Percentiles rank a stretch among this genome's conserved stretches.
Evolutionary conservation across 2,888 invertebrate species (phyloP).

Genomic region (Nezara viridula): DNA sequence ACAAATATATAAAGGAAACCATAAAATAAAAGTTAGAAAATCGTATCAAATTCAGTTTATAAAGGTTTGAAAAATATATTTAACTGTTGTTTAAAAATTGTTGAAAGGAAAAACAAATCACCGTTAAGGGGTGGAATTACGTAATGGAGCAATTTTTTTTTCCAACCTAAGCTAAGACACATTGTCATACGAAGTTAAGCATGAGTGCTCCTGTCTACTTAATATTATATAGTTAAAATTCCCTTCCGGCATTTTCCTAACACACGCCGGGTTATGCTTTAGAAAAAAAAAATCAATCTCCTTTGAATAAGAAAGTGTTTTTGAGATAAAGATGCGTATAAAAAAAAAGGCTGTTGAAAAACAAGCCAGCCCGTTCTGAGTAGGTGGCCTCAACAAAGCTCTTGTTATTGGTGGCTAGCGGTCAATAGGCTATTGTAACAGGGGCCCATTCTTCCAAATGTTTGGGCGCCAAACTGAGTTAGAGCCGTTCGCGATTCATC

Average conservation of each 20-base stretch:
- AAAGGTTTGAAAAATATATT: too few relatives aligned
- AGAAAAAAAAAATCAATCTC: slow-evolving; percentile 41
- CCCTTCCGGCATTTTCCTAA: slow-evolving; percentile 48
- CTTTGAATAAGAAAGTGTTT: slow-evolving; percentile 49
- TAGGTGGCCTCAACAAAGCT: slow-evolving; percentile 38
- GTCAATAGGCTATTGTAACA: slow-evolving; percentile 48
- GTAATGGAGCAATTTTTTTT: neutral
- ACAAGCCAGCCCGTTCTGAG: neutral
- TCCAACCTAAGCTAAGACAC: neutral
- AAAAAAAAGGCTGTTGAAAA: slow-evolving; percentile 26
- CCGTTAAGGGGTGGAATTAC: neutral
- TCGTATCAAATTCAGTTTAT: too few relatives aligned
- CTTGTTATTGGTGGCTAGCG: slow-evolving; percentile 15
- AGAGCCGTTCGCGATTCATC: slow-evolving; percentile 3
- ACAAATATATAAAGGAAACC: too few relatives aligned
- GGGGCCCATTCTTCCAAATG: slow-evolving; percentile 38
- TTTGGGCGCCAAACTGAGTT: slow-evolving; percentile 46
- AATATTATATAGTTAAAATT: slow-evolving; percentile 45
- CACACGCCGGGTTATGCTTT: slow-evolving; percentile 24
- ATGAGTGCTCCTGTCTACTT: neutral
- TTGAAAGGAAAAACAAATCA: neutral
- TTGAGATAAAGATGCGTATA: slow-evolving; percentile 27
- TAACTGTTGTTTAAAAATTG: neutral
- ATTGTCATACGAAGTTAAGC: neutral
- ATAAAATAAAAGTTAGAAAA: too few relatives aligned